Evolutionary conservation across 2,797 vertebrate species (phyloP), one percentile per base, ranked within the genome.

Genomic region (Ispidina picta): DNA sequence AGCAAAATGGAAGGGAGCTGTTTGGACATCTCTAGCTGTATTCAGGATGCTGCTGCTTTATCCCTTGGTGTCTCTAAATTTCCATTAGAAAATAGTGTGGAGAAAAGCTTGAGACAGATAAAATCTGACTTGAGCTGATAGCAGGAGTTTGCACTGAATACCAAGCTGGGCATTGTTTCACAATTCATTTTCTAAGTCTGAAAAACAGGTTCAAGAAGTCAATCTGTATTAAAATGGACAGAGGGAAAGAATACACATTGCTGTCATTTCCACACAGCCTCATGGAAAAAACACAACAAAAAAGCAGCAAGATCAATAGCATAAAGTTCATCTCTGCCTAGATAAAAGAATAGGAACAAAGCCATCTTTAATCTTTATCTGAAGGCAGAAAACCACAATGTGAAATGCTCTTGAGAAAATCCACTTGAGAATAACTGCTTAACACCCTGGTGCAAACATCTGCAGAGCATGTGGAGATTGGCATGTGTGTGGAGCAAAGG

Each of bases 301-400:
- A 11, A 44, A 56, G 5, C 18, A 37, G 6, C 21, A 21, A 15
- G 59, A 60, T 92, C 31, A 51, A 12, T 44, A 78, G 39, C 44
- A 2, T 44, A 29, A 48, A 65, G 29, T 70, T 94, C 59, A 20
- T 86, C 65, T 65, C 35, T 89, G 84, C 64, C 51, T 63, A 14
- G 54, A 73, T 85, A 68, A 79, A 95, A 93, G 70, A 51, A 20
- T 14, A 23, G 20, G 75, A 93, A 87, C 89, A 96, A 92, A 92
- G 75, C 87, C 78, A 15, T 80, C 83, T 71, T 74, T 6, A 43
- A 79, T 88, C 74, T 78, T 60, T 77, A 56, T 51, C 44, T 73
- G 21, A 55, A 86, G 71, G 19, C 25, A 31, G 49, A 33, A 77
- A 92, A 74, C 21, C 77, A 46, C 79, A 89, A 54, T n/a, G 35